phyloP scores from a whole-genome alignment of 2,113 vertebrate species.

The Myotis lucifugus region DNA sequence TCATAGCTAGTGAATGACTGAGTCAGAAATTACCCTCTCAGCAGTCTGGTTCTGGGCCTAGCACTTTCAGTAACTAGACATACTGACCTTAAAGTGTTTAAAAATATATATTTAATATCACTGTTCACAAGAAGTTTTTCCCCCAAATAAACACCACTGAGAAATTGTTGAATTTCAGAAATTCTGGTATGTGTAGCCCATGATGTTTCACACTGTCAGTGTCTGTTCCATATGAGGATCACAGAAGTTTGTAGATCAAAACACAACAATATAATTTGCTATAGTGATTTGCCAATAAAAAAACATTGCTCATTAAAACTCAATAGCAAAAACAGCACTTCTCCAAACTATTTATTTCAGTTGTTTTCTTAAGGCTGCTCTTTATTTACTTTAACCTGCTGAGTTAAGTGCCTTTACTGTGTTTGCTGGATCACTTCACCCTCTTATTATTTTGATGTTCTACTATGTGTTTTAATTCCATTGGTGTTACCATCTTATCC shows the following conservation, averaged over 20 bases:
- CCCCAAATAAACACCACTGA: not conserved
- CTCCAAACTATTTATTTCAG: not conserved
- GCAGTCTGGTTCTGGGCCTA: not conserved
- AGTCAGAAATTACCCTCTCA: not conserved
- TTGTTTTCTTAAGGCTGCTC: not conserved
- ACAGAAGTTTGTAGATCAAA: not conserved
- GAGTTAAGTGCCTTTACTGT: not conserved
- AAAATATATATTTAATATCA: not conserved
- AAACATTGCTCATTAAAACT: not conserved
- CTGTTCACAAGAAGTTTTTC: not conserved
- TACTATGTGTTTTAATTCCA: not conserved
- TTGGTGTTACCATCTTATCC: not conserved
- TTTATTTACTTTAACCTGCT: not conserved
- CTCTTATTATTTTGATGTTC: not conserved
- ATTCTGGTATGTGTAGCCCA: not conserved
- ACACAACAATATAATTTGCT: not conserved
- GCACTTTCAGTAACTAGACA: not conserved
- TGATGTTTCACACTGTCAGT: not conserved
- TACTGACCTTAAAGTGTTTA: not conserved
- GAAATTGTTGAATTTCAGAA: not conserved
- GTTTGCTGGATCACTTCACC: not conserved
- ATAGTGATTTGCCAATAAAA: not conserved
- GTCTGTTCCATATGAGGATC: not conserved
- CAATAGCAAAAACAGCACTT: not conserved
- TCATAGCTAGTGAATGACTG: not conserved